Base-by-base conservation (phyloP, 2,797 vertebrate genomes). In the Tokudaia tokunoshimensis region DNA sequence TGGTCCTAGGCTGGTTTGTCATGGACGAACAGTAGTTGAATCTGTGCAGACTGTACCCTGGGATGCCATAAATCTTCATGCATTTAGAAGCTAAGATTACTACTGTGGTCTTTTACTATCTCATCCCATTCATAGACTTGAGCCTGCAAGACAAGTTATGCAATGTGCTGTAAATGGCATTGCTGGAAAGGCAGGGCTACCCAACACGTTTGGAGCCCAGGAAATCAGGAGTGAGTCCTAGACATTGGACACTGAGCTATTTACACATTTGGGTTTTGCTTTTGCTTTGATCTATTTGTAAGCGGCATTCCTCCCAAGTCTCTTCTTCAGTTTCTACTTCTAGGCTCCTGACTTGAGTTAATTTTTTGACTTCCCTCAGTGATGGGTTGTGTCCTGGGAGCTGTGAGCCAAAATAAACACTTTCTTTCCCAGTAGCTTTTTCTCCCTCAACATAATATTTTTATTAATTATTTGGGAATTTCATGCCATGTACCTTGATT, bases 61-160 rank as follows among this genome's bases (percentile, higher is more conserved):
- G 65, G 67, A 37, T 85, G 55, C 89, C 59, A 76, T 93, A 93
- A 93, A 96, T 89, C 88, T 96, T 86, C 57, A 50, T 65, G 37
- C 44, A 75, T 52, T 96, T 44, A 86, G 63, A 79, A 61, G 41
- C 83, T 86, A 86, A 82, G 37, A 91, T 96, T 80, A 94, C 90
- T 93, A 92, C 34, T 7, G 20, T 72, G 13, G 75, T 6, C 29
- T 59, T 95, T 92, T 89, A 24, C 44, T 89, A 65, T 87, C n/a
- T 22, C 80, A 59, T 26, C 20, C 34, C 34, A 34, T 90, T 52
- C 90, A 47, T 59, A 44, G 63, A 15, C 12, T 44, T 52, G 65
- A 9, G 83, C 34, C 83, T 50, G 19, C 2, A 67, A 67, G 19
- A 67, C 61, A 14, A 67, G 61, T n/a, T 65, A 11, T 85, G 6